A percentile compares a stretch with the other conserved stretches of the same genome.
Evolutionary conservation across 1,140 invertebrate species (phyloP).

Genomic region (Tetramorium alpestre): DNA sequence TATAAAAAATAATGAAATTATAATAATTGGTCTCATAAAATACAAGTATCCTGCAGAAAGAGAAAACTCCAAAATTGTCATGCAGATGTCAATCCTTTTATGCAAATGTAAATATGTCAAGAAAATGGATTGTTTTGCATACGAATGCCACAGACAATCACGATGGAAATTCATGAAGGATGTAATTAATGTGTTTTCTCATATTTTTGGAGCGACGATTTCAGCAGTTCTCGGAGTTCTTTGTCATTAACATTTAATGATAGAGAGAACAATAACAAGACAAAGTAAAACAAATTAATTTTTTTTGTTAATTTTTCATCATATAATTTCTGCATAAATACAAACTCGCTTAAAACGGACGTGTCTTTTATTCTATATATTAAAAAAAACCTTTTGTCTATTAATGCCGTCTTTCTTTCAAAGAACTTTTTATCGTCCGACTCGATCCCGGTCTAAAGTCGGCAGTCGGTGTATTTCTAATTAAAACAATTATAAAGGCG

Average conservation of each 20-base stretch:
- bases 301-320: background rate
- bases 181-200: background rate
- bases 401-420: conserved; percentile 24
- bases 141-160: background rate
- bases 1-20: background rate
- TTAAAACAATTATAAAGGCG: conserved; percentile 62
- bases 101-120: background rate
- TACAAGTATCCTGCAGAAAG: background rate
- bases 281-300: background rate
- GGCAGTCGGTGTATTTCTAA: conserved; percentile 45
- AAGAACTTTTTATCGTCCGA: conserved; percentile 7
- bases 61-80: background rate
- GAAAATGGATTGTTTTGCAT: background rate
- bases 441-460: conserved; percentile 1
- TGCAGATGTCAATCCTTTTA: background rate
- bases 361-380: background rate
- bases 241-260: background rate
- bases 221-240: background rate
- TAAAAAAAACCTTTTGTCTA: background rate
- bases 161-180: background rate
- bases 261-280: background rate
- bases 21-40: background rate
- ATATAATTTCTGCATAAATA: conserved; percentile 13
- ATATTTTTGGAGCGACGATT: background rate
- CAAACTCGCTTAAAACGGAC: background rate